These are phyloP conservation scores for Gallinago undulata DNA, from an alignment of 2,113 vertebrate genomes.

Conservation along the genomic window DNA sequence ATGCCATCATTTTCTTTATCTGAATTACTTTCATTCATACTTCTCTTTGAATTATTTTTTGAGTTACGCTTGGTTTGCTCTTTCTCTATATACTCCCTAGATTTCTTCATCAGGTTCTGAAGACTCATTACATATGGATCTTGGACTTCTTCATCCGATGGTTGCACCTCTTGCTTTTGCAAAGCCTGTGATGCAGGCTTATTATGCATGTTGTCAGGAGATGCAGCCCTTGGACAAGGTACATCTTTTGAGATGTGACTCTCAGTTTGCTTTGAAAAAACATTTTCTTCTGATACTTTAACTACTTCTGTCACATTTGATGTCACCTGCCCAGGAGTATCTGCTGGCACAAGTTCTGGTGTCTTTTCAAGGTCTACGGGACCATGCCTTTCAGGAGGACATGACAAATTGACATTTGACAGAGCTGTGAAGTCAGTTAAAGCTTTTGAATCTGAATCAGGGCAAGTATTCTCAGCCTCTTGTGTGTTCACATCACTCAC, in stretches of 20 bases:
- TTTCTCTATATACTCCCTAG: constrained; percentile 84
- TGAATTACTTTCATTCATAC: constrained; percentile 68
- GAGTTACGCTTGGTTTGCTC: constrained; percentile 78
- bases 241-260: neutral
- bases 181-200: neutral
- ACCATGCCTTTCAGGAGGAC: neutral
- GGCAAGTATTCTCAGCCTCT: constrained; percentile 36
- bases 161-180: neutral
- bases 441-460: constrained; percentile 53
- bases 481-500: constrained; percentile 19
- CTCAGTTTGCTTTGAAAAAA: constrained; percentile 14
- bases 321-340: neutral
- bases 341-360: neutral
- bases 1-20: constrained; percentile 80
- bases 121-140: constrained; percentile 79
- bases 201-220: neutral
- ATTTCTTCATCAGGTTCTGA: constrained; percentile 89
- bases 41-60: constrained; percentile 58
- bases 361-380: constrained; percentile 16
- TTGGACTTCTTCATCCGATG: constrained; percentile 43
- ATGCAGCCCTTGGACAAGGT: neutral
- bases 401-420: neutral
- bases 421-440: constrained; percentile 57
- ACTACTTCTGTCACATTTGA: neutral
- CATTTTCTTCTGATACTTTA: constrained; percentile 4